A percentile compares a stretch with the other conserved stretches of the same genome.
Evolutionary conservation across 2,113 vertebrate species (phyloP).

Genomic region (Otolemur garnettii): DNA sequence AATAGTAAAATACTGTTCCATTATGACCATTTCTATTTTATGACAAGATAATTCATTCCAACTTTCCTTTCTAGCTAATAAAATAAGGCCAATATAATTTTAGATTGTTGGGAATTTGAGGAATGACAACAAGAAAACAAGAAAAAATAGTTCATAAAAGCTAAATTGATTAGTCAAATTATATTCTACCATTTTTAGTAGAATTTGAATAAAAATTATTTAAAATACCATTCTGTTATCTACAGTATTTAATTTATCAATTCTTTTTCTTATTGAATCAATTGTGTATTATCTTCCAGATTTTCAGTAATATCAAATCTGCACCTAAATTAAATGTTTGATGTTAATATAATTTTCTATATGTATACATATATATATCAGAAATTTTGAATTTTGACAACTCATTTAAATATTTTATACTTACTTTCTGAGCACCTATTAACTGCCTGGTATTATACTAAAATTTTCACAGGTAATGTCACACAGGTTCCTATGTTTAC

Average conservation of each 20-base stretch:
- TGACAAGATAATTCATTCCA: not conserved
- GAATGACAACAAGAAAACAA: not conserved
- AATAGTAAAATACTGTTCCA: constrained; percentile 9
- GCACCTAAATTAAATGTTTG: not conserved
- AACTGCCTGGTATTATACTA: not conserved
- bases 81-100: not conserved
- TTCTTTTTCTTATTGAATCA: not conserved
- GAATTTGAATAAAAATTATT: constrained; percentile 6
- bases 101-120: not conserved
- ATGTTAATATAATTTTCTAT: not conserved
- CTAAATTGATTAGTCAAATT: not conserved
- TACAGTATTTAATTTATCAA: not conserved
- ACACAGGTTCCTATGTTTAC: not conserved
- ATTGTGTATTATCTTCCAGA: not conserved
- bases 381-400: not conserved
- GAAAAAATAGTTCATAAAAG: not conserved
- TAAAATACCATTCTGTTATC: not conserved
- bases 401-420: not conserved
- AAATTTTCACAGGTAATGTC: not conserved
- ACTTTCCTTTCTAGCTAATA: constrained; percentile 37
- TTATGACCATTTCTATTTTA: constrained; percentile 44
- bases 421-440: not conserved
- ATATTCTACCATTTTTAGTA: not conserved
- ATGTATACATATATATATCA: not conserved
- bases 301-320: not conserved